Base-by-base conservation (phyloP, 2,797 vertebrate species). In the Leptatherina wallacei region DNA sequence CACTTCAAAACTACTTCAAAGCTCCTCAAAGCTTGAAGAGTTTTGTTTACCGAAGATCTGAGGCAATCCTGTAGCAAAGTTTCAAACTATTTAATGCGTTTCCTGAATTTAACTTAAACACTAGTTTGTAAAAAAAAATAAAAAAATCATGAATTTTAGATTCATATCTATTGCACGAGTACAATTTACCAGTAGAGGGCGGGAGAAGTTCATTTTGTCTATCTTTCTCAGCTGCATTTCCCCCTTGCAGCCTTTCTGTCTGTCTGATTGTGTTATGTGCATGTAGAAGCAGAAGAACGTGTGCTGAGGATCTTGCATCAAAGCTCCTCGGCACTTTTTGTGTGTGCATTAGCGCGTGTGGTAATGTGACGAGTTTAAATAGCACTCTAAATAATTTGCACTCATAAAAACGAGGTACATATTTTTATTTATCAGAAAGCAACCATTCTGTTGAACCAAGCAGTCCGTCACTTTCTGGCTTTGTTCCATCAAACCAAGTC, bases 351-450 rank as follows among this genome's bases (percentile, higher is more conserved):
- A 35, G 42, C 84, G 82, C 47, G 2, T 86, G 83, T 76, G 77
- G 77, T 83, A 61, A 90, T 92, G 89, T 89, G 77, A 72, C 38
- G 11, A 40, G 55, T 55, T 69, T 52, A 80, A 84, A 40, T 67
- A 57, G 64, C 49, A 35, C 38, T 69, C 67, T 56, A 36, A 29
- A 77, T 69, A 33, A 69, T 85, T 90, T 90, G 83, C 89, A 92
- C 86, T 83, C 75, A 81, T 87, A 82, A 85, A 72, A 79, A 51
- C 69, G 2, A 85, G 69, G 52, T 85, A 75, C 88, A 85, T 91
- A 85, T 89, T 88, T 83, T 24, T 80, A 86, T 89, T 82, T 84
- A 81, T 75, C 62, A 32, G 38, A 69, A 51, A 82, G 52, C 68
- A 83, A 66, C 54, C 73, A 35, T 64, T 77, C 22, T 73, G 68